Evolutionary conservation across 2,797 vertebrate genomes (phyloP), one percentile per base, ranked within the genome.

Genomic region (Tadarida brasiliensis): DNA sequence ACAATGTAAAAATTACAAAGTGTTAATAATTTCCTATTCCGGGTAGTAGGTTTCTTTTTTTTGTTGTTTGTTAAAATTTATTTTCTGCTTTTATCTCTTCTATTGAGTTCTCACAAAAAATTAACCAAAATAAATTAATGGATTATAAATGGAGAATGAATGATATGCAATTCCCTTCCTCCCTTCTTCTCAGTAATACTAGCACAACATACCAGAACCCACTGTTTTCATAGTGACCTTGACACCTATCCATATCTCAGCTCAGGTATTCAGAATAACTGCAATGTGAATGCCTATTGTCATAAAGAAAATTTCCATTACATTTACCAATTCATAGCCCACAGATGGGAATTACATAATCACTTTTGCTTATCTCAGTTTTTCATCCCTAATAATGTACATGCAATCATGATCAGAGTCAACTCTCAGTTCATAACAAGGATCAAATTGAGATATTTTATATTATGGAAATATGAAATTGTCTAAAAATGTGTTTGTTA

Each of bases 71-170:
- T n/a, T n/a, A n/a, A n/a, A n/a, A 19, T 19, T 51, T 84, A 35
- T 76, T 68, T 2, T 1, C 22, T 82, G 24, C 51, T 22, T 17
- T 63, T n/a, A 39, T 56, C 44, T 63, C 33, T 76, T 57, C 61
- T 77, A 68, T 51, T 68, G 26, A 56, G 35, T 54, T 51, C 16
- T 26, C 16, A 20, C 35, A 51, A 20, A 12, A 82, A 63, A 76
- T 83, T 71, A 70, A 84, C 26, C 39, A 77, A 77, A 93, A 71
- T 33, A 86, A 93, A 44, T 77, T 54, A 65, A 61, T 81, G 28
- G 51, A 67, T 74, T 20, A 51, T 51, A 93, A 95, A 81, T 68
- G 39, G 28, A 33, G 20, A 90, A 59, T 67, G 28, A 35, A 26
- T 70, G 11, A 82, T 65, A 57, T 44, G 26, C 11, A 54, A 20